Conservation (phyloP, 2,113 vertebrate species). For the Ctenomys sociabilis region DNA sequence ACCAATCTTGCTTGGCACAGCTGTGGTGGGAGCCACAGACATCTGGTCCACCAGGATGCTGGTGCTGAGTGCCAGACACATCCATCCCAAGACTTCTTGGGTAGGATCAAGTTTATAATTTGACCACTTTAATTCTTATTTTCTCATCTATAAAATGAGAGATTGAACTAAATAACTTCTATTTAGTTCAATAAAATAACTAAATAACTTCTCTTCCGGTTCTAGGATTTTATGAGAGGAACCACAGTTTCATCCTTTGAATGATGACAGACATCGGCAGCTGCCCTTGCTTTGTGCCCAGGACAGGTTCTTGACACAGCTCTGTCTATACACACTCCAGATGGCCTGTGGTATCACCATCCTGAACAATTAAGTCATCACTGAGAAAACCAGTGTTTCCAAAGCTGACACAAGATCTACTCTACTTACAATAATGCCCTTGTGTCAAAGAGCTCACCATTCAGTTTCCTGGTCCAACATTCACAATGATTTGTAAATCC, state of each 20-base stretch:
- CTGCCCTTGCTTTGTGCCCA: not conserved
- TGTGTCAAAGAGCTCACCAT: not conserved
- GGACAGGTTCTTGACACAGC: not conserved
- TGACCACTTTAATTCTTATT: constrained; percentile 36
- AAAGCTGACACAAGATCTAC: not conserved
- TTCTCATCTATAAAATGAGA: constrained; percentile 21
- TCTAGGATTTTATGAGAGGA: constrained; percentile 17
- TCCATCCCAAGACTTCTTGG: not conserved
- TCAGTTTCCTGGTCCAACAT: not conserved
- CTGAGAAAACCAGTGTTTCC: not conserved
- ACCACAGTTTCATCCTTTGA: constrained; percentile 7
- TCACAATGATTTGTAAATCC: not conserved
- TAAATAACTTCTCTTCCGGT: constrained; percentile 9
- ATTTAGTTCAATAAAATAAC: no score
- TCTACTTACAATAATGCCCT: not conserved
- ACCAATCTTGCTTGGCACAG: not conserved
- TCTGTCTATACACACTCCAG: not conserved
- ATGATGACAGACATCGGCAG: not conserved
- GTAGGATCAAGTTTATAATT: not conserved
- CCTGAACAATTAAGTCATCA: not conserved
- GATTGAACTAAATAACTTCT: not conserved
- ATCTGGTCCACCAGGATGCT: not conserved
- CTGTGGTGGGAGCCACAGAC: not conserved
- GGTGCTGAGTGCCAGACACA: not conserved
- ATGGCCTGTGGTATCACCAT: not conserved